Conservation (phyloP, 2,113 vertebrate genomes). For the Nannospalax galili region DNA sequence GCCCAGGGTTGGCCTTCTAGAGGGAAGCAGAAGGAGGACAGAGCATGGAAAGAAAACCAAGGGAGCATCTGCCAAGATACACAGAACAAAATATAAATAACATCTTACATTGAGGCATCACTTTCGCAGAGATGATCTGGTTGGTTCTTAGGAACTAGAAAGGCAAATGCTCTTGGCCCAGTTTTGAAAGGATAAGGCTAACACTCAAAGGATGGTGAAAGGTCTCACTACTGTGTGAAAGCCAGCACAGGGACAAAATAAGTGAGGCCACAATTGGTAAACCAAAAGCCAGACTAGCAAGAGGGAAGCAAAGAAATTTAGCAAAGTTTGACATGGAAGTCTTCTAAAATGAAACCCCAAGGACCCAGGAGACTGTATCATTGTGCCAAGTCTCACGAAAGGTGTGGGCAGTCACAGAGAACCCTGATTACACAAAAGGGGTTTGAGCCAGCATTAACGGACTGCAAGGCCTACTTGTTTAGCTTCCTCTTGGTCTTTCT, state of each 20-base stretch:
- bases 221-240: neutral
- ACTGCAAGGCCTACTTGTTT: neutral
- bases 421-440: neutral
- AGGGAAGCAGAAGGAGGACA: neutral
- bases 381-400: neutral
- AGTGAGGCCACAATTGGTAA: neutral
- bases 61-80: neutral
- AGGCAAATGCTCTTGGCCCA: neutral
- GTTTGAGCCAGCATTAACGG: neutral
- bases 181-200: neutral
- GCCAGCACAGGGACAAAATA: neutral
- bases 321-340: neutral
- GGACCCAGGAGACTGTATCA: neutral
- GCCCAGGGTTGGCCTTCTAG: neutral
- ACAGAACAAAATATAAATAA: neutral
- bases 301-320: neutral
- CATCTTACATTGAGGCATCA: neutral
- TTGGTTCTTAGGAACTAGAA: neutral
- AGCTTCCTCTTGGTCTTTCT: neutral
- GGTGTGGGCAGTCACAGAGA: neutral
- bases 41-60: neutral
- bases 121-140: neutral
- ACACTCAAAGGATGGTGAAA: neutral
- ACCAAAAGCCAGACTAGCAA: neutral
- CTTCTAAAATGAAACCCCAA: neutral